Percentiles rank a stretch among this genome's conserved stretches.
phyloP scores from a whole-genome alignment of 2,797 vertebrate species.

The Dendrocincla fuliginosa region DNA sequence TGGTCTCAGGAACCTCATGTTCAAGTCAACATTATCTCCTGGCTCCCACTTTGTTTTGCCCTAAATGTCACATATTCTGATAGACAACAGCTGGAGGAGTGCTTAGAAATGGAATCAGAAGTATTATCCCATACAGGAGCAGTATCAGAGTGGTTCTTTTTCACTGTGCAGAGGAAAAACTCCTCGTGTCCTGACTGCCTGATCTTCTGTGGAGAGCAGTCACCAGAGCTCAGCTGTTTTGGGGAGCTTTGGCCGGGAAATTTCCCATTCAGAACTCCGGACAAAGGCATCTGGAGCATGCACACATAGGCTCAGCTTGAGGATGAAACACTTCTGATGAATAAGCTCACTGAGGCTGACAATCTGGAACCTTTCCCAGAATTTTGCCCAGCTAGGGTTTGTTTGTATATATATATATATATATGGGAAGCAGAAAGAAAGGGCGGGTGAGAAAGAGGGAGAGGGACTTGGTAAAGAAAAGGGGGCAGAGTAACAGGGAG shows the following conservation, averaged over 20 bases:
- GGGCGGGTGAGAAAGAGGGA: background rate
- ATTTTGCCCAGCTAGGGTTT: conserved; percentile 38
- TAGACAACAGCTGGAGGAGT: conserved; percentile 16
- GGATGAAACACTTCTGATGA: conserved; percentile 47
- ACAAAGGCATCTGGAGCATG: conserved; percentile 50
- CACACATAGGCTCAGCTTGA: conserved; percentile 22
- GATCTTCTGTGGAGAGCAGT: background rate
- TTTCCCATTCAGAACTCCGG: conserved; percentile 25
- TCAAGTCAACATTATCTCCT: conserved; percentile 19
- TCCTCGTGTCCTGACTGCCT: background rate
- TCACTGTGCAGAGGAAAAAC: background rate
- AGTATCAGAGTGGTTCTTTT: background rate
- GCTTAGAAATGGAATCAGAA: background rate
- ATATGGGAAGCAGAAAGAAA: conserved; percentile 6
- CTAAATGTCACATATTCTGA: background rate
- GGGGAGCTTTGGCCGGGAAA: conserved; percentile 4
- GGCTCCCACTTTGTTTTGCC: conserved; percentile 16
- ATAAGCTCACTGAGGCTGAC: conserved; percentile 57
- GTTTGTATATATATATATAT: background rate
- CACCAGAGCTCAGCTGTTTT: conserved; percentile 29
- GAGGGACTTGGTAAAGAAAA: background rate
- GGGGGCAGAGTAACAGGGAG: background rate
- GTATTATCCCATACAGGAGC: background rate
- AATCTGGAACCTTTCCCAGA: conserved; percentile 49
- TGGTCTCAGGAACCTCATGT: conserved; percentile 37